These are phyloP conservation scores for Semnopithecus entellus DNA, from an alignment of 2,113 vertebrate genomes.

Conservation along the genomic window DNA sequence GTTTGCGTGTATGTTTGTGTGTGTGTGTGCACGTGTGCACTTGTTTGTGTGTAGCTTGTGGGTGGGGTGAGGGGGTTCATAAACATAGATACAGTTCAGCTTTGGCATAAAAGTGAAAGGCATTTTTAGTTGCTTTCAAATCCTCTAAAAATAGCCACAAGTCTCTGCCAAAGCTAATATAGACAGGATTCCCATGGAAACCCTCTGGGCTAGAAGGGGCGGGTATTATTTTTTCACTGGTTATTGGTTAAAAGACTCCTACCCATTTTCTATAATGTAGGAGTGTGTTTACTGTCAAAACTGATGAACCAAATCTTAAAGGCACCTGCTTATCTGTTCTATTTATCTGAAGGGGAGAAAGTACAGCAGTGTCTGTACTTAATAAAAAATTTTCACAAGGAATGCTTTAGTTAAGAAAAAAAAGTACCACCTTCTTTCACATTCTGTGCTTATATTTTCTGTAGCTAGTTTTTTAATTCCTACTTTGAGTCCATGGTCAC, in stretches of 20 bases:
- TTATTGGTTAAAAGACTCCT: conserved; percentile 57
- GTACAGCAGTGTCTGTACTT: background rate
- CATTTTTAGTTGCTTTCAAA: conserved; percentile 69
- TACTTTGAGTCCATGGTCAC: background rate
- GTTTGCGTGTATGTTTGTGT: background rate
- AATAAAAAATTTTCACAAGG: background rate
- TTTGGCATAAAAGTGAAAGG: conserved; percentile 66
- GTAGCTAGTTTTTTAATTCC: background rate
- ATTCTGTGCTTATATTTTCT: background rate
- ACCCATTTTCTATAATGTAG: background rate
- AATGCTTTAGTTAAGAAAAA: background rate
- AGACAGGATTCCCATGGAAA: conserved; percentile 78
- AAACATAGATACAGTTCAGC: conserved; percentile 59
- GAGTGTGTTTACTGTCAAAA: conserved; percentile 45
- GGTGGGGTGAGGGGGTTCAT: background rate
- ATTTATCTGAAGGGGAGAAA: background rate
- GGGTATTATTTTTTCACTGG: conserved; percentile 52
- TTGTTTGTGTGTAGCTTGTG: background rate
- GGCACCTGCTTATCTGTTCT: background rate
- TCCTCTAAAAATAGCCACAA: conserved; percentile 71
- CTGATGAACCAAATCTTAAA: background rate
- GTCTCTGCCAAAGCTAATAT: conserved; percentile 70
- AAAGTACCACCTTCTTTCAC: background rate
- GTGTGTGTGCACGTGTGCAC: no score
- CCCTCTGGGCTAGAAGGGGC: conserved; percentile 53